Evolutionary conservation across 2,113 vertebrate genomes (phyloP).

Genomic region (Bujurquina vittata): DNA sequence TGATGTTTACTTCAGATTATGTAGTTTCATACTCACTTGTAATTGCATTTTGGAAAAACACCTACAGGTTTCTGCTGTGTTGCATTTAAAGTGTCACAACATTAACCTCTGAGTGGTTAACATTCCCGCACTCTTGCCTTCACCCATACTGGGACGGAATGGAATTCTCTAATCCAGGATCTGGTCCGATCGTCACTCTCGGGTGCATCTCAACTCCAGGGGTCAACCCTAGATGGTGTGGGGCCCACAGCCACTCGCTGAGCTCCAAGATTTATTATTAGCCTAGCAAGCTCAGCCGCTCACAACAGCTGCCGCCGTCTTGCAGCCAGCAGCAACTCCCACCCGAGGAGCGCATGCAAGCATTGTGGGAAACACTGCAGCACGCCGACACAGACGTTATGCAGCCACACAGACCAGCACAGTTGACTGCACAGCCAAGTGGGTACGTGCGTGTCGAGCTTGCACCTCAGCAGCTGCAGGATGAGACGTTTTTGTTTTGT

Average conservation of each 20-base stretch:
- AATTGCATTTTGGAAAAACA: constrained; percentile 1
- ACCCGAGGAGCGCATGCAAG: constrained; percentile 46
- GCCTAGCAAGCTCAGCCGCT: constrained; percentile 53
- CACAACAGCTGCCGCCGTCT: constrained; percentile 69
- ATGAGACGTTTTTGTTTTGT: background rate
- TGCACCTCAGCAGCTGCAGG: constrained; percentile 9
- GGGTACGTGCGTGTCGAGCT: constrained; percentile 24
- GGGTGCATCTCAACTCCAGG: constrained; percentile 64
- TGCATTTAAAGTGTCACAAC: background rate
- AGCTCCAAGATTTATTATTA: constrained; percentile 70
- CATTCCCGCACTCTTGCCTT: constrained; percentile 25
- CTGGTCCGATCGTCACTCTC: constrained; percentile 51
- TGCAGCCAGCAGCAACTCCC: constrained; percentile 54
- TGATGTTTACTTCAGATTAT: background rate
- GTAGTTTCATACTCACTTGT: background rate
- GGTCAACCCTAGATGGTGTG: constrained; percentile 50
- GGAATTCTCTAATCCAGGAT: constrained; percentile 46
- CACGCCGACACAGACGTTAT: constrained; percentile 19
- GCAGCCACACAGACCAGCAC: constrained; percentile 23
- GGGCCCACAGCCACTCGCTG: constrained; percentile 41
- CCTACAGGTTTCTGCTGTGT: background rate
- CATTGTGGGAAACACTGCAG: constrained; percentile 34
- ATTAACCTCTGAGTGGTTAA: background rate
- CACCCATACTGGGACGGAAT: constrained; percentile 29
- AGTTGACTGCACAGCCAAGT: constrained; percentile 13